A percentile compares a stretch with the other conserved stretches of the same genome.
These are phyloP conservation scores for Lepidostoma basale DNA, from an alignment of 1,140 invertebrate genomes.

Conservation along the genomic window DNA sequence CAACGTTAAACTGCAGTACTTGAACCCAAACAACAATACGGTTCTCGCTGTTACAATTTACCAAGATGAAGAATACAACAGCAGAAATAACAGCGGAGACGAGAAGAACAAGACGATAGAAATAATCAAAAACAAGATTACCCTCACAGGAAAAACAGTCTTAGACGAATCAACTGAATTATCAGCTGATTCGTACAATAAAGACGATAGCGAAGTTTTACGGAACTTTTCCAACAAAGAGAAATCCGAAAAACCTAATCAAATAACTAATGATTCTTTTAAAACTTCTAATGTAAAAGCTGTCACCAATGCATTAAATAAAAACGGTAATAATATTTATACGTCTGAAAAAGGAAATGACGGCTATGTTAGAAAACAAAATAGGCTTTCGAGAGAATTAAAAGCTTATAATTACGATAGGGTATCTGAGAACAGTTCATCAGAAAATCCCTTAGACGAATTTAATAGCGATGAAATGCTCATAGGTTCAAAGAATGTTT, in stretches of 20 bases:
- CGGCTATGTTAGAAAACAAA: background rate
- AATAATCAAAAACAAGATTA: constrained; percentile 18
- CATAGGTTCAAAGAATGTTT: background rate
- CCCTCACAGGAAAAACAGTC: background rate
- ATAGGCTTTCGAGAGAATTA: no score
- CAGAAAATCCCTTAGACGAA: background rate
- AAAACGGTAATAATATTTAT: no score
- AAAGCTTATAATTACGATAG: background rate
- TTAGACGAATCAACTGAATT: constrained; percentile 24
- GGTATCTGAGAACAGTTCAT: constrained; percentile 10
- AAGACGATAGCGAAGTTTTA: background rate
- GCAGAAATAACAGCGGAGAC: background rate
- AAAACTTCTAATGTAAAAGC: no score
- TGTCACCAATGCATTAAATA: no score
- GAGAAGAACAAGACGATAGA: constrained; percentile 14
- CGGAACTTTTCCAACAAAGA: no score
- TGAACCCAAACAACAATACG: constrained; percentile 30
- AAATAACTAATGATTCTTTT: no score
- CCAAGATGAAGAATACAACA: constrained; percentile 28
- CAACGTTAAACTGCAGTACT: constrained; percentile 32
- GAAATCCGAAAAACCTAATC: no score
- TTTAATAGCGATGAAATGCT: constrained; percentile 24
- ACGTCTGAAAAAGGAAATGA: background rate
- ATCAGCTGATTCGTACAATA: constrained; percentile 8
- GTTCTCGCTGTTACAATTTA: constrained; percentile 36